A percentile compares a stretch with the other conserved stretches of the same genome.
Conservation (phyloP, 2,888 invertebrate genomes). For the Cinara cedri region DNA sequence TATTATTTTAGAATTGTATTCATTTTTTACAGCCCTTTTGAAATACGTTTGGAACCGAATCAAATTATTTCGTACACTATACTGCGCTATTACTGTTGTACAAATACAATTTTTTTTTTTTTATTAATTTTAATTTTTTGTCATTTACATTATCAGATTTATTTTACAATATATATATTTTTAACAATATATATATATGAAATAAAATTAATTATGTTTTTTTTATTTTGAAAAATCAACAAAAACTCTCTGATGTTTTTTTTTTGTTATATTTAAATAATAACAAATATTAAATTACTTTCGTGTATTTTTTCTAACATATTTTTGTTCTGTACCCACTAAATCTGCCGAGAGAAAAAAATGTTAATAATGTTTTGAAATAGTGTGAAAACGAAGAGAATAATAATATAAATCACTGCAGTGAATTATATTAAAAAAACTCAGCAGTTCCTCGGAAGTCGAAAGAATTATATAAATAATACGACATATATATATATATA, state of each 20-base stretch:
- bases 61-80: too few species aligned
- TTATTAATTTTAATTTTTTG: too few species aligned
- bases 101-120: too few species aligned
- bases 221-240: neutral
- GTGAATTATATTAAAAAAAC: neutral
- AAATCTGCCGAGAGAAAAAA: neutral
- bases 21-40: too few species aligned
- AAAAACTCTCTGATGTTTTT: neutral
- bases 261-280: neutral
- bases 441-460: neutral
- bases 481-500: neutral
- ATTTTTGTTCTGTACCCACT: neutral
- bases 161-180: too few species aligned
- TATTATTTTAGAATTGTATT: too few species aligned
- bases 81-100: too few species aligned
- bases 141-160: too few species aligned
- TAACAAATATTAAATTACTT: neutral
- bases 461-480: neutral
- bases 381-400: slow-evolving; percentile 1
- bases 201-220: too few species aligned
- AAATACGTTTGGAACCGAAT: too few species aligned
- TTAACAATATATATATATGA: too few species aligned
- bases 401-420: slow-evolving; percentile 11
- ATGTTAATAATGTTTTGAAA: neutral
- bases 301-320: neutral